A percentile compares a stretch with the other conserved stretches of the same genome.
Conservation (phyloP, 2,797 vertebrate genomes). For the Acipenser transmontanus region DNA sequence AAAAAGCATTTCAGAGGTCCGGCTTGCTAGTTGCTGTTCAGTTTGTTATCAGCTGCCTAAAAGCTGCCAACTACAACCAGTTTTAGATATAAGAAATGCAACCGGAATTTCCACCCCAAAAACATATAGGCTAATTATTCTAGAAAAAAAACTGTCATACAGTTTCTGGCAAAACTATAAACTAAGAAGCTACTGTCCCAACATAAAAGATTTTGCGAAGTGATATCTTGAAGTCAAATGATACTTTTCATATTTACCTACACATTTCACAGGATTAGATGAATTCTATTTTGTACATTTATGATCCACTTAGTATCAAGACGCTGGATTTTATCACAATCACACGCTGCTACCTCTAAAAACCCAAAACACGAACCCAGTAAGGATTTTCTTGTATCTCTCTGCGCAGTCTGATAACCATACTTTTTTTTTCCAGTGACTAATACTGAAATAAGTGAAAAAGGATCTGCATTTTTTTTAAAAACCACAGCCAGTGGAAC, state of each 20-base stretch:
- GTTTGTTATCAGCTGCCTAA: too few species aligned
- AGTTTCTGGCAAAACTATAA: too few species aligned
- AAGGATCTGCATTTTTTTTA: constrained; percentile 28
- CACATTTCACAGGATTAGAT: not conserved
- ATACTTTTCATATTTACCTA: constrained; percentile 11
- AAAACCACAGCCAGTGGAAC: constrained; percentile 12
- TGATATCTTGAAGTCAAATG: too few species aligned
- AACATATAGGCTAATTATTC: too few species aligned
- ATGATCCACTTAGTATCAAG: not conserved
- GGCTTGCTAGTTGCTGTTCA: too few species aligned
- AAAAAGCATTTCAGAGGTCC: too few species aligned
- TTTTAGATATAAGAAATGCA: too few species aligned
- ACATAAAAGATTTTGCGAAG: too few species aligned
- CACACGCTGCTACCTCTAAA: constrained; percentile 7
- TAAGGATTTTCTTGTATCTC: constrained; percentile 10
- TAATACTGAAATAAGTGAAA: constrained; percentile 55
- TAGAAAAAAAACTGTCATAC: too few species aligned
- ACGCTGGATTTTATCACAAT: not conserved
- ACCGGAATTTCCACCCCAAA: too few species aligned
- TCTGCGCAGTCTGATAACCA: not conserved
- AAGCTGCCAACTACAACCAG: too few species aligned
- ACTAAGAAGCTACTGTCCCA: not conserved
- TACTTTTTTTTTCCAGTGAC: constrained; percentile 45
- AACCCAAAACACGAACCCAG: constrained; percentile 1
- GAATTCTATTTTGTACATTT: not conserved